These are phyloP conservation scores for Arremon aurantiirostris DNA, from an alignment of 2,797 vertebrate species.

Conservation along the genomic window DNA sequence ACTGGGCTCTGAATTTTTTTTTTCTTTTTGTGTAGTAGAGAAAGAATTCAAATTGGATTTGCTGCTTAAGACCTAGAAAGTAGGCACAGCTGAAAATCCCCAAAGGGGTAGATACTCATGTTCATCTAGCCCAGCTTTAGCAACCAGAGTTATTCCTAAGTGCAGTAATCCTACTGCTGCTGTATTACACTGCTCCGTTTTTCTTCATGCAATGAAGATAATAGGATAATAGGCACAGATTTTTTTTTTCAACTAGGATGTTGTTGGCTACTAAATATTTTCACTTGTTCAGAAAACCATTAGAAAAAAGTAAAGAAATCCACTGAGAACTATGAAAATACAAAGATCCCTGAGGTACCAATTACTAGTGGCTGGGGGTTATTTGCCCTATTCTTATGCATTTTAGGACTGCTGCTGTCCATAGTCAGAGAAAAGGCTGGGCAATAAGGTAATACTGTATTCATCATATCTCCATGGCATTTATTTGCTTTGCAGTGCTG, in stretches of 20 bases:
- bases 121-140: background rate
- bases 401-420: background rate
- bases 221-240: no score
- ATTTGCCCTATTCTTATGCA: background rate
- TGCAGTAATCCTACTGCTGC: background rate
- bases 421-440: background rate
- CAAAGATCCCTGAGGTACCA: background rate
- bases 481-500: background rate
- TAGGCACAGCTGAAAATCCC: background rate
- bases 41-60: background rate
- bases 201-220: rapidly evolving
- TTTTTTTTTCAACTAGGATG: background rate
- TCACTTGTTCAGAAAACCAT: background rate
- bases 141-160: background rate
- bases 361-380: background rate
- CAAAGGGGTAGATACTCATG: background rate
- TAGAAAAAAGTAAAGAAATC: background rate
- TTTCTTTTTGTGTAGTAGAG: background rate
- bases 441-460: background rate
- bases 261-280: background rate
- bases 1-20: background rate
- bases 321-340: background rate
- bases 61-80: background rate
- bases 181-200: background rate
- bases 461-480: background rate